These are phyloP conservation scores for Pseudobourletiella spinata DNA, from an alignment of 1,140 invertebrate species.

Conservation along the genomic window DNA sequence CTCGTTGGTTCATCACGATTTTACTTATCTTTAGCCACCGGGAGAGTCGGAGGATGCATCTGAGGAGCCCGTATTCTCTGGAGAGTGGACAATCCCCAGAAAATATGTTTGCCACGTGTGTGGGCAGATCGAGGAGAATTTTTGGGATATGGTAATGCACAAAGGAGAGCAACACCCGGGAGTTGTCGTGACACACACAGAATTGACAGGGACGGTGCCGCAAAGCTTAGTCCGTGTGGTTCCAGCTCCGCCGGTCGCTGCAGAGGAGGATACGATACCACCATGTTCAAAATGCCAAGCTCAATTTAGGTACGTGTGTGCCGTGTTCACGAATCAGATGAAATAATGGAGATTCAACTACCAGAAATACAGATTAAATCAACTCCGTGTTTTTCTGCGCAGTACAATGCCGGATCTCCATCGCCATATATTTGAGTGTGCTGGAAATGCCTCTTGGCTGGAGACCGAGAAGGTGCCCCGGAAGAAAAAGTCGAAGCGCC, in stretches of 20 bases:
- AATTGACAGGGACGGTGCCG: slow-evolving; percentile 13
- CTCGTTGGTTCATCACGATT: too few species aligned
- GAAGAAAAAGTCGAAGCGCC: slow-evolving; percentile 23
- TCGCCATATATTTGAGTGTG: slow-evolving; percentile 35
- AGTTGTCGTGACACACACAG: slow-evolving; percentile 32
- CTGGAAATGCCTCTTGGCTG: slow-evolving; percentile 29
- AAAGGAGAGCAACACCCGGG: slow-evolving; percentile 34
- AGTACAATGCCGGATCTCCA: slow-evolving; percentile 30
- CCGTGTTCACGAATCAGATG: too few species aligned
- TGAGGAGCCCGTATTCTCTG: slow-evolving; percentile 26
- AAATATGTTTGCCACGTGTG: slow-evolving; percentile 35
- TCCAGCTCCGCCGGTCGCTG: not conserved
- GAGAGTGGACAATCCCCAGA: slow-evolving; percentile 26
- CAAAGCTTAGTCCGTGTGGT: slow-evolving; percentile 5
- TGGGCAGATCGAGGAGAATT: slow-evolving; percentile 27
- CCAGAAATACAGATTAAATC: too few species aligned
- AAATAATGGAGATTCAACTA: too few species aligned
- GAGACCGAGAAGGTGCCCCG: slow-evolving; percentile 10
- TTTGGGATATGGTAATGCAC: slow-evolving; percentile 36
- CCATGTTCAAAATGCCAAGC: slow-evolving; percentile 31
- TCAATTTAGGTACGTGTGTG: slow-evolving; percentile 24
- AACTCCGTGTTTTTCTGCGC: too few species aligned
- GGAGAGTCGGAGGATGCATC: not conserved
- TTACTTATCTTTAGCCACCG: not conserved
- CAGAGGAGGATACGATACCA: not conserved